These are phyloP conservation scores for Triplophysa tibetana DNA, from an alignment of 2,113 vertebrate species.

Conservation along the genomic window DNA sequence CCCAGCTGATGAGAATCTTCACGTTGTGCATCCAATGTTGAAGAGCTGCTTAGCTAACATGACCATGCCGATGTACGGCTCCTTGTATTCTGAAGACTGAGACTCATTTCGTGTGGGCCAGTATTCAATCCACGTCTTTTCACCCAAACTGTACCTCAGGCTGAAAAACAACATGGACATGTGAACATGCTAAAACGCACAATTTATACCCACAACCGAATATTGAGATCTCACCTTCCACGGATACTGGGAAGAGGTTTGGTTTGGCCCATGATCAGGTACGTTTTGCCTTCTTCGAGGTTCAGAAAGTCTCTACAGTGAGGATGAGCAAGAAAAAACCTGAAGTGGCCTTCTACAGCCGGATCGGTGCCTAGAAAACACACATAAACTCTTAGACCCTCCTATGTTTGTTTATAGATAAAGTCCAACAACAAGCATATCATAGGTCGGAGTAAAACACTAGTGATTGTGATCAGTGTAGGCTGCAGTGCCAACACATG, in stretches of 20 bases:
- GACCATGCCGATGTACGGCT: background rate
- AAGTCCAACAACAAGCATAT: background rate
- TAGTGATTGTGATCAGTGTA: no score
- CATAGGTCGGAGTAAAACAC: no score
- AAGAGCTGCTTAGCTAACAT: constrained; percentile 5
- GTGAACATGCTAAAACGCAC: background rate
- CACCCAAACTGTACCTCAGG: constrained; percentile 65
- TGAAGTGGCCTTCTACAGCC: constrained; percentile 24
- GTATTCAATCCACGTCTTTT: constrained; percentile 72
- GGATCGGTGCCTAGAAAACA: constrained; percentile 62
- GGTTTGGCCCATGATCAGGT: constrained; percentile 70
- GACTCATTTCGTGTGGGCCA: constrained; percentile 68
- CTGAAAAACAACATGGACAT: constrained; percentile 47
- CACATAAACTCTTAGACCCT: background rate
- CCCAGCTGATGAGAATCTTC: background rate
- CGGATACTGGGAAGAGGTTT: constrained; percentile 4
- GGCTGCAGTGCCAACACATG: no score
- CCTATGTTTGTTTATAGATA: background rate
- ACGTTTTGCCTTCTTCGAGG: constrained; percentile 52
- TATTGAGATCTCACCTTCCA: constrained; percentile 52
- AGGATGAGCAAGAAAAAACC: constrained; percentile 61
- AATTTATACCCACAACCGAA: background rate
- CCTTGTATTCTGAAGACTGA: background rate
- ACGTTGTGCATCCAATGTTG: constrained; percentile 36
- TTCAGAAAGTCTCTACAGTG: constrained; percentile 62